These are phyloP conservation scores for Spilogale gracilis DNA, from an alignment of 2,113 vertebrate species.

Conservation along the genomic window DNA sequence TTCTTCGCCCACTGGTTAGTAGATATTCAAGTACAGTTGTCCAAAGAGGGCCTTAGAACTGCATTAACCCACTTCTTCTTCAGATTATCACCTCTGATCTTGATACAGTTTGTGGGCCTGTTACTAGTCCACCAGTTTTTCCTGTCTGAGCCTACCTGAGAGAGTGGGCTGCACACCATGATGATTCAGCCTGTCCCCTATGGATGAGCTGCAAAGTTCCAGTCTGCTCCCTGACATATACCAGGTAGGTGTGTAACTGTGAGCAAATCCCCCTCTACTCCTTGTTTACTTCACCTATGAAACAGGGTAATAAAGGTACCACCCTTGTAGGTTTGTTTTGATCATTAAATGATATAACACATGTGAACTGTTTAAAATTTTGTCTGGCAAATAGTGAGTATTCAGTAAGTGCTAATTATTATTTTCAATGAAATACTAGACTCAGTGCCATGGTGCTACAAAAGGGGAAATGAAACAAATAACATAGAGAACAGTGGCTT, in stretches of 20 bases:
- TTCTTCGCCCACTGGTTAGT: not conserved
- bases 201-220: not conserved
- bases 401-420: not conserved
- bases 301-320: not conserved
- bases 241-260: not conserved
- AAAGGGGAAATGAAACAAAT: not conserved
- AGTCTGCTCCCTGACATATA: not conserved
- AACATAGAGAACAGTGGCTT: not conserved
- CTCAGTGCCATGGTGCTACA: not conserved
- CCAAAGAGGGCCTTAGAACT: not conserved
- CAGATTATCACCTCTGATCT: not conserved
- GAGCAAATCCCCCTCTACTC: not conserved
- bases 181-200: not conserved
- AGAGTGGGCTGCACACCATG: fast-evolving
- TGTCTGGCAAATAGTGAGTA: not conserved
- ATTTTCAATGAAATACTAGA: not conserved
- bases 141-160: not conserved
- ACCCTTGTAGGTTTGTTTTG: not conserved
- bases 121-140: not conserved
- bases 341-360: not conserved
- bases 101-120: fast-evolving
- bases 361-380: not conserved
- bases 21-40: not conserved
- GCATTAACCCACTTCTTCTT: not conserved
- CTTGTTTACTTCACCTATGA: not conserved